Base-by-base conservation (phyloP, 2,113 vertebrate genomes). In the Mesoclemmys tuberculata region DNA sequence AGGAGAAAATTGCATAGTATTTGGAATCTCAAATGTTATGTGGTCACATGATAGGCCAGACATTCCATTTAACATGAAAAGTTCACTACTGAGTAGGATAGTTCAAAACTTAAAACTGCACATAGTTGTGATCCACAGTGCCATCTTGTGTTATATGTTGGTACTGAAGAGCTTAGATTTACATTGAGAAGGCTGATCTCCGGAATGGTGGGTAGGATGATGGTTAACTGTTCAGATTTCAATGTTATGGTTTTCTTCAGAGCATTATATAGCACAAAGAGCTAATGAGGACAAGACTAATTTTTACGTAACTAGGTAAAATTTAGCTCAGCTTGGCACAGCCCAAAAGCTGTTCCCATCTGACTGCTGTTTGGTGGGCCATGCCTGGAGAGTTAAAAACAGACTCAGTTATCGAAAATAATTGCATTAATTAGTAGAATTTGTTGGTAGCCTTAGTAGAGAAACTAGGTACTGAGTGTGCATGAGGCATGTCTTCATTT, bases 131-230 rank as follows among this genome's bases (percentile, higher is more conserved):
- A 46, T 77, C 74, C 31, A 56, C 68, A 95, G 83, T 90, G 97
- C 96, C 97, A 95, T n/a, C 96, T 92, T 90, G 92, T 95, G 97
- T 90, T 92, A 81, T 0, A 1, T 8, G 22, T 92, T 27, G 90
- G 89, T 94, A 95, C 54, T 93, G 84, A 89, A 79, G 19, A 81
- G 24, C n/a, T 35, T 44, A 46, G 5, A 38, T 56, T 90, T 71
- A 38, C 31, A 91, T 16, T 16, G 12, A 26, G 27, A 84, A 49
- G 38, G 64, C 19, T 1, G 41, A 79, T 6, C 68, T 87, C 61
- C 35, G 1, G 0, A 24, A 26, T 46, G 41, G 74, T 26, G 26
- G 13, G 24, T 14, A 46, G 26, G 74, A 24, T 44, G 24, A 44
- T 44, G 11, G 38, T 75, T 46, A 75, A 75, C 38, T 10, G 44